Evolutionary conservation across 2,888 invertebrate species (phyloP).

Genomic region (Cotesia congregata): DNA sequence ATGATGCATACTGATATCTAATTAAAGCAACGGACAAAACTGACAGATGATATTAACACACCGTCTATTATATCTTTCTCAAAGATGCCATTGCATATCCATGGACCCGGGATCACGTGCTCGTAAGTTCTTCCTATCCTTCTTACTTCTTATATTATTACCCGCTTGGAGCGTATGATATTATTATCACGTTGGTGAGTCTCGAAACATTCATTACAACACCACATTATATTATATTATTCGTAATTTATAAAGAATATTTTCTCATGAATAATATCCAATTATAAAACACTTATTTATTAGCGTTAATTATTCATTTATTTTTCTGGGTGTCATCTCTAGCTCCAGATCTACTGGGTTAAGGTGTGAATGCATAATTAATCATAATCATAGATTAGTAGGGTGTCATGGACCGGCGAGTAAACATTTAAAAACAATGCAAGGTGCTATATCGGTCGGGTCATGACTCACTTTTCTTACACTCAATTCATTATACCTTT

Average conservation of each 20-base stretch:
- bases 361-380: conserved; percentile 16
- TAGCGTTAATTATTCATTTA: conserved; percentile 3
- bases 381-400: not conserved
- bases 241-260: not conserved
- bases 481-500: conserved; percentile 25
- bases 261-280: not conserved
- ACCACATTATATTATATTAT: not conserved
- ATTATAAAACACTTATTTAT: conserved; percentile 2
- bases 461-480: conserved; percentile 39
- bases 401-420: conserved; percentile 16
- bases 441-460: conserved; percentile 36
- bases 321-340: not conserved
- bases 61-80: not conserved
- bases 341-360: not conserved
- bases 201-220: not conserved
- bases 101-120: conserved; percentile 8
- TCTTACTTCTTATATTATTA: not conserved
- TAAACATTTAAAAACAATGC: conserved; percentile 27
- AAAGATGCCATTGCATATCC: conserved; percentile 4
- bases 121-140: conserved; percentile 7
- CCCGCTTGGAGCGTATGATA: not conserved
- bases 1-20: conserved; percentile 5
- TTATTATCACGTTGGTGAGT: not conserved
- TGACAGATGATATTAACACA: conserved; percentile 13
- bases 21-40: conserved; percentile 22